These are phyloP conservation scores for Lithobius niger DNA, from an alignment of 1,140 invertebrate species.

Conservation along the genomic window DNA sequence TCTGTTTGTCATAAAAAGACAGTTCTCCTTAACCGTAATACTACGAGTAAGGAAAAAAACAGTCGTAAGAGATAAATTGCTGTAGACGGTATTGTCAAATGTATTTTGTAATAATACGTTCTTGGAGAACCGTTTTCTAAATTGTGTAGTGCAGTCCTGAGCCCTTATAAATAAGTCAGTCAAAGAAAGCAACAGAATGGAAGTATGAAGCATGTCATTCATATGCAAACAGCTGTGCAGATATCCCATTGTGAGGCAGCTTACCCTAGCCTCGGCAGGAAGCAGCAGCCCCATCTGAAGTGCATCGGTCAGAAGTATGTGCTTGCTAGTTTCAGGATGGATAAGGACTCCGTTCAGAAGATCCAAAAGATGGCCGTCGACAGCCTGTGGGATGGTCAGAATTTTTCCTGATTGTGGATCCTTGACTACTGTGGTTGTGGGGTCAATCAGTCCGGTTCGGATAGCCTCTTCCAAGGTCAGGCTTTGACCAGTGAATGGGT, in stretches of 20 bases:
- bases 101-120: too few relatives aligned
- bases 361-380: conserved; percentile 52
- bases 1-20: too few relatives aligned
- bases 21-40: too few relatives aligned
- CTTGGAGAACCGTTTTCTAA: too few relatives aligned
- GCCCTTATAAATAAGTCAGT: too few relatives aligned
- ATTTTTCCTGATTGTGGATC: conserved; percentile 59
- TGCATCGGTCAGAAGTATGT: conserved; percentile 66
- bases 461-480: conserved; percentile 63
- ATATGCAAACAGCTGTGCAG: too few relatives aligned
- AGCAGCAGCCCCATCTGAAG: conserved; percentile 70
- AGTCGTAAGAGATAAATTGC: too few relatives aligned
- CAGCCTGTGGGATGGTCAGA: conserved; percentile 58
- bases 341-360: conserved; percentile 48
- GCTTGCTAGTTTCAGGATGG: conserved; percentile 59
- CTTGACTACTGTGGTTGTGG: conserved; percentile 67
- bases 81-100: too few relatives aligned
- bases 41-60: too few relatives aligned
- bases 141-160: too few relatives aligned
- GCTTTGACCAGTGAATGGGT: conserved; percentile 53
- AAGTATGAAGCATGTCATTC: too few relatives aligned
- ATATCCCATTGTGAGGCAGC: conserved; percentile 23
- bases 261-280: conserved; percentile 82
- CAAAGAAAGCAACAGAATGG: too few relatives aligned
- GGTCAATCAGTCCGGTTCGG: conserved; percentile 60